Base-by-base conservation (phyloP, 2,888 invertebrate genomes). In the Philonicus albiceps region DNA sequence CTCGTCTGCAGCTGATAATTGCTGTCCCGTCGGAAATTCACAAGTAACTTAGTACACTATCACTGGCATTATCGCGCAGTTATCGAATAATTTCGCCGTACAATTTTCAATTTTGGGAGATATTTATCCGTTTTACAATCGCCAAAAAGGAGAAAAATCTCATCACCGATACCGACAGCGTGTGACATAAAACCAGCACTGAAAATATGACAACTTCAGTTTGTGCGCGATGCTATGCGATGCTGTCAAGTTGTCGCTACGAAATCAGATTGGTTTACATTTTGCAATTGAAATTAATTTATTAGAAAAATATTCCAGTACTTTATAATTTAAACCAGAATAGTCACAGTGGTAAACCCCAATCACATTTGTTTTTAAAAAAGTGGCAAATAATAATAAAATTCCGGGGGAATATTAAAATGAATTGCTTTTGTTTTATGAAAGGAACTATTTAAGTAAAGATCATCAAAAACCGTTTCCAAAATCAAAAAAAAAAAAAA, bases 161-260 rank as follows among this genome's bases (percentile, higher is more conserved):
- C 84, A 84, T 84, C 72, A 43, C 84, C 19, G 43, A 84, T 27
- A 64, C 72, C 84, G 73, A 84, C 84, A 73, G 55, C 84, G 43
- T 55, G 73, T 73, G 73, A 34, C 27, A 78, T 37, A 78, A 84
- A 84, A 73, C 84, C 72, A 84, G 30, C 30, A 84, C 84, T 84
- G 73, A 84, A 73, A 73, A 84, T 84, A 43, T 84, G 84, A 84
- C 84, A 81, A 16, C 43, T 49, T 11, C 7, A 49, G 49, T 53
- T 49, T 3, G 27, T n/a, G 22, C 40, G 83, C 83, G 83, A 34
- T 31, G 37, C 3, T 31, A n/a, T 72, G 30, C 83, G 83, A 30
- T 80, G 53, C 34, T 34, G 74, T 74, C 31, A 74, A 74, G 30
- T 8, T 55, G n/a, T 11, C 1, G 55, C 30, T 72, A 13, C n/a